Evolutionary conservation across 2,113 vertebrate species (phyloP).

Genomic region (Catagonus wagneri): DNA sequence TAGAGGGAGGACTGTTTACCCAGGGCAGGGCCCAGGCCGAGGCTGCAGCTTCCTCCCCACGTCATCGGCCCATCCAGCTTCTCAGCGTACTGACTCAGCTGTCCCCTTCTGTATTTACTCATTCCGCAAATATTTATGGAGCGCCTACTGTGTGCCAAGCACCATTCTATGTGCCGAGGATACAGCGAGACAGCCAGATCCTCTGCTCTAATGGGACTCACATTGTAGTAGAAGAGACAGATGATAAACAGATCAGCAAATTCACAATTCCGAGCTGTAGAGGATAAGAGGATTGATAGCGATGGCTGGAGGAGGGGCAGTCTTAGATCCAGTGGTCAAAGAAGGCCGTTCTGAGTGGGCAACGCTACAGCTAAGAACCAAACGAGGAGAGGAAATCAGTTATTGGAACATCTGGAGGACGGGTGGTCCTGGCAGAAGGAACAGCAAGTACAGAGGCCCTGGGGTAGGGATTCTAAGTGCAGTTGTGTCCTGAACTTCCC

Average conservation of each 20-base stretch:
- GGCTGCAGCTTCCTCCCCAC: conserved; percentile 34
- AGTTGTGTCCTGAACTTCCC: background rate
- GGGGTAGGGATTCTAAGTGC: background rate
- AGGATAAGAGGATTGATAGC: background rate
- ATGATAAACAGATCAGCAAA: background rate
- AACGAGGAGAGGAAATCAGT: background rate
- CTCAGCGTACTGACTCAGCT: background rate
- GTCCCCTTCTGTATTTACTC: background rate
- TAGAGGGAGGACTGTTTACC: conserved; percentile 70
- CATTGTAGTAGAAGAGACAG: background rate
- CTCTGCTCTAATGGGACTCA: background rate
- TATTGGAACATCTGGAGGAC: background rate
- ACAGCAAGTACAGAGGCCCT: background rate
- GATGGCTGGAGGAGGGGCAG: background rate
- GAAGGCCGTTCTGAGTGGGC: background rate
- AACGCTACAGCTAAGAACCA: background rate
- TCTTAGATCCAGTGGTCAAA: background rate
- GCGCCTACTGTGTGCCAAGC: conserved; percentile 58
- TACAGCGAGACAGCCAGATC: background rate
- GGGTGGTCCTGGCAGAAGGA: too few relatives aligned
- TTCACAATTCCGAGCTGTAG: background rate
- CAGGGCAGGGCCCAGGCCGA: conserved; percentile 64
- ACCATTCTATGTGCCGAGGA: background rate
- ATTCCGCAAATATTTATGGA: background rate
- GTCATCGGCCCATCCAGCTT: background rate